phyloP scores from a whole-genome alignment of 2,888 invertebrate species.

The Nymphalis urticae region DNA sequence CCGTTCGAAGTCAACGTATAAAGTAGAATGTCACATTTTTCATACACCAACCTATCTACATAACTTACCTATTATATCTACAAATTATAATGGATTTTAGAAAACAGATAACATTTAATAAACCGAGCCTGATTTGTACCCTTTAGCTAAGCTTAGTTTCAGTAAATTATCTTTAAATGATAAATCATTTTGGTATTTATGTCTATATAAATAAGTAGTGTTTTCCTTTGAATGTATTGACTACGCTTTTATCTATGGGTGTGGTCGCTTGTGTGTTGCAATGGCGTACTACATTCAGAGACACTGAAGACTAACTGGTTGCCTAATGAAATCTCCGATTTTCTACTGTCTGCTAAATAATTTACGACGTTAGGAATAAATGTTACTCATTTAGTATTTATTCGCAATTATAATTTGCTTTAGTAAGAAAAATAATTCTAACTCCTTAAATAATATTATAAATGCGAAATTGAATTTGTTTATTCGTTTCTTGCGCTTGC shows the following conservation, averaged over 20 bases:
- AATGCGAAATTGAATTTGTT: too few species aligned
- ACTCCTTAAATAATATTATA: too few species aligned
- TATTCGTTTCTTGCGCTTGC: too few species aligned
- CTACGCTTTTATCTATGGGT: conserved; percentile 19
- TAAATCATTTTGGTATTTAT: conserved; percentile 18
- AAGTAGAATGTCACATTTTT: too few species aligned
- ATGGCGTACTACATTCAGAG: conserved; percentile 24
- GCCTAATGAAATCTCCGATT: conserved; percentile 8
- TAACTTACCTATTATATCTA: not conserved
- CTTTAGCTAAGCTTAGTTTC: conserved; percentile 20
- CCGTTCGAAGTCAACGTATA: too few species aligned
- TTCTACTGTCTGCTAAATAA: conserved; percentile 1
- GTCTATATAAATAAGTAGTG: conserved; percentile 8
- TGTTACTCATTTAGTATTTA: not conserved
- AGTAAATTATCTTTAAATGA: conserved; percentile 21
- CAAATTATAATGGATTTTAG: not conserved
- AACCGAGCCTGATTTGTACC: conserved; percentile 18
- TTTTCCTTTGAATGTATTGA: conserved; percentile 10
- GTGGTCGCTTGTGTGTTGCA: conserved; percentile 24
- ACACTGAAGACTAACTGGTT: conserved; percentile 9
- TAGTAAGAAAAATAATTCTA: too few species aligned
- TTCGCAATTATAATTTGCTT: too few species aligned
- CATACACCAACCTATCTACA: not conserved
- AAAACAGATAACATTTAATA: conserved; percentile 10
- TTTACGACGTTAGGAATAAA: not conserved